Conservation (phyloP, 64 coral and sea anemone species). For the Porites australiensis region DNA sequence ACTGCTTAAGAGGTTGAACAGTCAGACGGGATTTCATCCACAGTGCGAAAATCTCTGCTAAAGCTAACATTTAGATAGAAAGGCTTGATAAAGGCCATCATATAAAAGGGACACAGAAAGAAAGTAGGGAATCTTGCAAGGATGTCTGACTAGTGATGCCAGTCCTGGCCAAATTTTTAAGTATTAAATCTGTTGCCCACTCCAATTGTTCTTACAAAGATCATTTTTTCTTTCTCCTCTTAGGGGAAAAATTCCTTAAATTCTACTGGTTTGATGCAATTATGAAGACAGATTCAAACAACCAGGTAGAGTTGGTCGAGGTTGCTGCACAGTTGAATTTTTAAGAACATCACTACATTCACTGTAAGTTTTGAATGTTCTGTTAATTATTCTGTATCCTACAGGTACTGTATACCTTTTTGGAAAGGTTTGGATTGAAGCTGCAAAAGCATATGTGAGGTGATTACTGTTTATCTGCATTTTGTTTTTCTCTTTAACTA, state of each 20-base stretch:
- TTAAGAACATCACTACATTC: neutral
- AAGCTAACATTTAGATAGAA: no score
- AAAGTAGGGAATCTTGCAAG: no score
- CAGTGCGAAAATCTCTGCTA: no score
- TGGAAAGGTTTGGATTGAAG: conserved; percentile 97
- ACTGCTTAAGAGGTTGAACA: no score
- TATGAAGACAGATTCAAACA: conserved; percentile 94
- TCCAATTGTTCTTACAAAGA: no score
- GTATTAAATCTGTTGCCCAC: no score
- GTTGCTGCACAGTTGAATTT: neutral
- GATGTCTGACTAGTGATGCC: no score
- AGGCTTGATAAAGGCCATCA: no score
- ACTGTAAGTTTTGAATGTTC: neutral
- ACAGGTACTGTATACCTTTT: conserved; percentile 95
- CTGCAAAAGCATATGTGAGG: conserved; percentile 92
- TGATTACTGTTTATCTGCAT: neutral
- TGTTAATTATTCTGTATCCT: neutral
- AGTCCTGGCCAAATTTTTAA: no score
- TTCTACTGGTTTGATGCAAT: conserved; percentile 99
- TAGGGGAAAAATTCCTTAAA: conserved; percentile 90
- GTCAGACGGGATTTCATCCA: no score
- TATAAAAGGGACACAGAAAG: no score
- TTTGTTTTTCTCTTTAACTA: neutral
- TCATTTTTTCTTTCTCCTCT: neutral
- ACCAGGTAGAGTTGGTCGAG: conserved; percentile 59